Evolutionary conservation across 2,888 invertebrate genomes (phyloP), one percentile per base, ranked within the genome.

Genomic region (Tetragnatha montana): DNA sequence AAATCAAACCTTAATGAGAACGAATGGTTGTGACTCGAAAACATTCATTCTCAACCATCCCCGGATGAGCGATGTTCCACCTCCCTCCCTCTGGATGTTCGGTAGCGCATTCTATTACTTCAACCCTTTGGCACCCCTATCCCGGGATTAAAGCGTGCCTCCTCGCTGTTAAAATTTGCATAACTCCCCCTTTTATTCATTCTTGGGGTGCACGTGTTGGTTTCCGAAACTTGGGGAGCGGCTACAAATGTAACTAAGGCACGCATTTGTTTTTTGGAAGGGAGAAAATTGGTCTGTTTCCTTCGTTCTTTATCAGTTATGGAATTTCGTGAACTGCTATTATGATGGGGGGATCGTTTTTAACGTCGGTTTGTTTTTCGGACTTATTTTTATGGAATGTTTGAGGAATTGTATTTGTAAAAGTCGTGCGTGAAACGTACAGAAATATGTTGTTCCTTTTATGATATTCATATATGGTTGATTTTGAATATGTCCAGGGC

Each of bases 141-240:
- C 49, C 22, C 35, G 12, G 71, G 78, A 71, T 73, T 88, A 73
- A 88, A 78, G 50, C 12, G 35, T 7, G 17, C 69, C 74, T 47
- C 35, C 50, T 60, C 60, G n/a, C 76, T 81, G 75, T 88, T 76
- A 71, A 88, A 88, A 88, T 88, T 88, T 88, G 87, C 87, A 88
- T 88, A 88, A 60, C 51, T 35, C 70, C 49, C 68, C 22, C 51
- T 35, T 35, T 35, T 21, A n/a, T 71, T 49, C 51, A 47, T n/a
- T 68, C 81, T 85, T 70, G 75, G 17, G 22, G 22, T 47, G 86
- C 79, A 86, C 86, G 86, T 80, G 86, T 86, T 86, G 86, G 35
- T 60, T 47, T 50, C 71, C 71, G 51, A 47, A 35, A 79, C 50
- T 80, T 60, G 35, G 69, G 50, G 79, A 19, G n/a, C 21, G 76